Evolutionary conservation across 2,888 invertebrate genomes (phyloP).

Genomic region (Cerastis rubricosa): DNA sequence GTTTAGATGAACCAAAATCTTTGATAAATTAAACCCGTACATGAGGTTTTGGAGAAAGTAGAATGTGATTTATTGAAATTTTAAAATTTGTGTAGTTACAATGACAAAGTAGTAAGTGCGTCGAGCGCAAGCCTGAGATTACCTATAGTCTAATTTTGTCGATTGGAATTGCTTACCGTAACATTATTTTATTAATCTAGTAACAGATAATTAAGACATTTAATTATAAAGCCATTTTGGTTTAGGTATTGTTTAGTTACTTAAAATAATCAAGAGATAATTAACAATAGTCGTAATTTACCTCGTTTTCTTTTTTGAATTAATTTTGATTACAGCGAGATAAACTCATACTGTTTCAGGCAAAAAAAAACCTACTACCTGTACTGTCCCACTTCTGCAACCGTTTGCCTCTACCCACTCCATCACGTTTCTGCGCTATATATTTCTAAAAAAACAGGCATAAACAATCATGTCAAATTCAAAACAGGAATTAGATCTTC

Average conservation of each 20-base stretch:
- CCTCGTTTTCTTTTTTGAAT: background rate
- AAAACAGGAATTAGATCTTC: background rate
- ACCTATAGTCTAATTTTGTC: background rate
- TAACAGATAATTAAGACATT: constrained; percentile 27
- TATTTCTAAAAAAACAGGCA: background rate
- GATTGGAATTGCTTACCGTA: constrained; percentile 5
- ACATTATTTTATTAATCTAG: constrained; percentile 17
- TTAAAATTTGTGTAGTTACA: background rate
- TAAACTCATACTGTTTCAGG: background rate
- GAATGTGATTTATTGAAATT: background rate
- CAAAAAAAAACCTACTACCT: constrained; percentile 3
- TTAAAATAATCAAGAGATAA: constrained; percentile 14
- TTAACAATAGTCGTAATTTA: constrained; percentile 7
- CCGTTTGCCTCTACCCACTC: background rate
- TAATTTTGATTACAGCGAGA: background rate
- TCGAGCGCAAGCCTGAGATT: background rate
- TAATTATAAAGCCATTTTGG: constrained; percentile 18
- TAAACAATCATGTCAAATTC: background rate
- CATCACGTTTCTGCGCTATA: background rate
- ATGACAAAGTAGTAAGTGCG: background rate
- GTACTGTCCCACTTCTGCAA: background rate
- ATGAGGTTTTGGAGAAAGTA: background rate
- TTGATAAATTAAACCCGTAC: background rate
- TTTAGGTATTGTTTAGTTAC: constrained; percentile 16
- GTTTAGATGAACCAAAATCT: constrained; percentile 6